phyloP scores from a whole-genome alignment of 2,888 invertebrate species.

The Cosmia pyralina region DNA sequence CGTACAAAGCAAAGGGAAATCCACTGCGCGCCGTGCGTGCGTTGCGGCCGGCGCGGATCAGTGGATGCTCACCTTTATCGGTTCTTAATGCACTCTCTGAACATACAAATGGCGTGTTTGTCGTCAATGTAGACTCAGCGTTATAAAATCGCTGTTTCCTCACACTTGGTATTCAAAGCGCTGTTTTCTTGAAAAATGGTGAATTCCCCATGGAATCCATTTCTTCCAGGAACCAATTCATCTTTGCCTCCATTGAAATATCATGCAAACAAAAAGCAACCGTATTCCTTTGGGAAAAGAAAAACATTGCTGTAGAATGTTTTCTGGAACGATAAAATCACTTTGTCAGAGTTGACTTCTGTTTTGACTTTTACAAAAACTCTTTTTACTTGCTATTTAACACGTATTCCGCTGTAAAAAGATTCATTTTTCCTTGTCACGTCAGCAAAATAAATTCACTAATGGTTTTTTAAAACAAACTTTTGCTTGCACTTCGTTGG shows the following conservation, averaged over 20 bases:
- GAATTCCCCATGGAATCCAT: slow-evolving; percentile 75
- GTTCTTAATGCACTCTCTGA: slow-evolving; percentile 40
- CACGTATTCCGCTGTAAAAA: slow-evolving; percentile 65
- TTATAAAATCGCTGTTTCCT: slow-evolving; percentile 71
- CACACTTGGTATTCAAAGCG: slow-evolving; percentile 77
- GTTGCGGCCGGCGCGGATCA: no score
- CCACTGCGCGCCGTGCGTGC: no score
- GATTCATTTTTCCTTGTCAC: slow-evolving; percentile 66
- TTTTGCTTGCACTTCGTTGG: slow-evolving; percentile 67
- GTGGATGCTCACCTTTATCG: not conserved
- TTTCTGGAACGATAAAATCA: slow-evolving; percentile 19
- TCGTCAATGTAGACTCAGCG: slow-evolving; percentile 55
- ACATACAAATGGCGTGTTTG: slow-evolving; percentile 47
- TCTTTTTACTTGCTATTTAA: slow-evolving; percentile 57
- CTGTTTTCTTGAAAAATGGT: slow-evolving; percentile 81
- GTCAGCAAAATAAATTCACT: slow-evolving; percentile 60
- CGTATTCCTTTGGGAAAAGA: slow-evolving; percentile 43
- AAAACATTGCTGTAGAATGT: not conserved
- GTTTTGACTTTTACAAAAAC: slow-evolving; percentile 63
- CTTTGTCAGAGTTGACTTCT: slow-evolving; percentile 54
- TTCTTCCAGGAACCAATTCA: slow-evolving; percentile 69
- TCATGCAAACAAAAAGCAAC: slow-evolving; percentile 41
- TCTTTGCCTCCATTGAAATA: slow-evolving; percentile 22
- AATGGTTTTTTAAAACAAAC: slow-evolving; percentile 75
- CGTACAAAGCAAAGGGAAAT: no score